These are phyloP conservation scores for Elaphurus davidianus DNA, from an alignment of 2,113 vertebrate genomes.

Conservation along the genomic window DNA sequence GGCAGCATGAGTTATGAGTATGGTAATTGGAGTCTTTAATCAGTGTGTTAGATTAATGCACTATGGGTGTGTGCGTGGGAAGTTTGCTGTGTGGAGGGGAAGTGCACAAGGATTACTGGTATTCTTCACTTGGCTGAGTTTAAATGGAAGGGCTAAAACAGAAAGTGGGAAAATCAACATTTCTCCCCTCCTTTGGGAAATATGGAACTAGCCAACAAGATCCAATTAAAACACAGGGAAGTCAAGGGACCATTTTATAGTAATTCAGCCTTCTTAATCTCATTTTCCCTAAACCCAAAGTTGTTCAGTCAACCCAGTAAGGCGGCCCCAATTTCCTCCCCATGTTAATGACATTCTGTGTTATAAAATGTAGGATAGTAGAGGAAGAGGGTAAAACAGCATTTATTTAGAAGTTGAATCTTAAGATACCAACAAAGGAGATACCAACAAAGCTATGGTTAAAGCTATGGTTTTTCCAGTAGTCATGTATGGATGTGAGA, in stretches of 20 bases:
- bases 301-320: conserved; percentile 37
- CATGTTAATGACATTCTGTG: conserved; percentile 18
- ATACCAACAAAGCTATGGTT: not conserved
- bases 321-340: not conserved
- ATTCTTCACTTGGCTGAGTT: conserved; percentile 38
- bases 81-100: not conserved
- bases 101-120: not conserved
- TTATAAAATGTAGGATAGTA: not conserved
- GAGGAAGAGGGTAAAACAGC: not conserved
- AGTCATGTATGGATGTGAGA: not conserved
- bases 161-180: conserved; percentile 23
- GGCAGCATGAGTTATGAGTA: not conserved
- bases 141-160: conserved; percentile 25
- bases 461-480: not conserved
- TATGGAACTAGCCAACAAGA: conserved; percentile 62
- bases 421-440: not conserved
- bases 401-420: not conserved
- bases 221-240: conserved; percentile 42
- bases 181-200: conserved; percentile 58
- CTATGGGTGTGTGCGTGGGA: not conserved
- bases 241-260: conserved; percentile 57
- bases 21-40: not conserved
- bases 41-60: not conserved
- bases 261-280: conserved; percentile 60
- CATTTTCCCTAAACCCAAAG: conserved; percentile 44